phyloP scores from a whole-genome alignment of 2,797 vertebrate species.

The Acomys russatus region DNA sequence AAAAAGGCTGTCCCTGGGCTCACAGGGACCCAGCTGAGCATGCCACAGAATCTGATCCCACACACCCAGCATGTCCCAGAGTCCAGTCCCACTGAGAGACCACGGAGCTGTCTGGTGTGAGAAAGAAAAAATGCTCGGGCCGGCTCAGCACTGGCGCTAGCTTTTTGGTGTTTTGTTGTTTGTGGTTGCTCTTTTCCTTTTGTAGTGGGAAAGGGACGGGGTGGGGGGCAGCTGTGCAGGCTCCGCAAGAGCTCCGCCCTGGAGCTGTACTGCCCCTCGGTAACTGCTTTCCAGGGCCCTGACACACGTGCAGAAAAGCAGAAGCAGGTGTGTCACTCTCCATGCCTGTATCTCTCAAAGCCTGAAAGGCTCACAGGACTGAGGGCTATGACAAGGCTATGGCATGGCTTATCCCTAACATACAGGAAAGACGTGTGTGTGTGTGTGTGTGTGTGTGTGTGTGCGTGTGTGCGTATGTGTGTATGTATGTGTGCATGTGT shows the following conservation, averaged over 20 bases:
- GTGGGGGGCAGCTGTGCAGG: neutral
- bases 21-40: neutral
- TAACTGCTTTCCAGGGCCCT: neutral
- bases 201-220: neutral
- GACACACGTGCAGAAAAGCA: neutral
- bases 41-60: neutral
- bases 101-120: neutral
- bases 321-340: neutral
- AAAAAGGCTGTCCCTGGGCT: neutral
- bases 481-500: no score
- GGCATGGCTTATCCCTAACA: accelerated
- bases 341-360: neutral
- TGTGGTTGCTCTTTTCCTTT: neutral
- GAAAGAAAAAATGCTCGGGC: neutral
- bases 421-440: neutral
- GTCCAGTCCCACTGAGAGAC: neutral
- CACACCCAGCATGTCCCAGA: neutral
- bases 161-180: neutral
- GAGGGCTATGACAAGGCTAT: neutral
- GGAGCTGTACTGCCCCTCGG: neutral
- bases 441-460: no score
- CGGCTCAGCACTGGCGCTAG: accelerated
- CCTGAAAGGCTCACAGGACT: neutral
- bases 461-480: no score
- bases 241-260: neutral